Evolutionary conservation across 2,113 vertebrate genomes (phyloP).

Genomic region (Ahaetulla prasina): DNA sequence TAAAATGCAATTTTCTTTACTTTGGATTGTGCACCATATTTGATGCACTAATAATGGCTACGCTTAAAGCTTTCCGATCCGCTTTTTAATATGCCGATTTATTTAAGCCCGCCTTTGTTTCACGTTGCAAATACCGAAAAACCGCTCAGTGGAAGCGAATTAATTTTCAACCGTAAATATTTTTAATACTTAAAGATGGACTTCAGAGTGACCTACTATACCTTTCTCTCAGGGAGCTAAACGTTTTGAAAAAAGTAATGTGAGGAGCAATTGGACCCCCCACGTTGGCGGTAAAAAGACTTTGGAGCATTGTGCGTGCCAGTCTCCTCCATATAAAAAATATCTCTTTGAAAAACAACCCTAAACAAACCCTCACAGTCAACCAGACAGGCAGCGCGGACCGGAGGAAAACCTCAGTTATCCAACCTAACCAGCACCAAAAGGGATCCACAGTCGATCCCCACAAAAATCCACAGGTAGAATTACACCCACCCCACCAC

Average conservation of each 20-base stretch:
- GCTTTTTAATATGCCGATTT: slow-evolving; percentile 39
- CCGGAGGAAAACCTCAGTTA: background rate
- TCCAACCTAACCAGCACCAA: background rate
- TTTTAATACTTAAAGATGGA: slow-evolving; percentile 41
- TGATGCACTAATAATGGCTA: background rate
- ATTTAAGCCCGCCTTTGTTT: slow-evolving; percentile 37
- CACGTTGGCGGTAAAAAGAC: background rate
- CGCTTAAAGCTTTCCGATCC: too few species aligned
- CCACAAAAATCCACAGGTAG: background rate
- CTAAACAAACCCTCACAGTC: background rate
- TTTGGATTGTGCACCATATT: background rate
- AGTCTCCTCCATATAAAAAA: background rate
- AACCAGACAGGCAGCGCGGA: background rate
- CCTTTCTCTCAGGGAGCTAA: slow-evolving; percentile 50
- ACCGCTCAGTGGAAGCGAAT: slow-evolving; percentile 34
- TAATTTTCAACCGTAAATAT: slow-evolving; percentile 49
- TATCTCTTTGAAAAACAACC: background rate
- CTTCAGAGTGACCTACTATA: background rate
- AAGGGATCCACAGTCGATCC: background rate
- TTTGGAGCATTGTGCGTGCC: slow-evolving; percentile 12
- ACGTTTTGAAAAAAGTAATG: background rate
- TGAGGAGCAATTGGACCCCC: background rate
- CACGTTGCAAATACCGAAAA: slow-evolving; percentile 45
- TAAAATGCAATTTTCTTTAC: background rate
- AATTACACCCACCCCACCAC: background rate